Evolutionary conservation across 2,113 vertebrate genomes (phyloP), one percentile per base, ranked within the genome.

Genomic region (Vicugna pacos): DNA sequence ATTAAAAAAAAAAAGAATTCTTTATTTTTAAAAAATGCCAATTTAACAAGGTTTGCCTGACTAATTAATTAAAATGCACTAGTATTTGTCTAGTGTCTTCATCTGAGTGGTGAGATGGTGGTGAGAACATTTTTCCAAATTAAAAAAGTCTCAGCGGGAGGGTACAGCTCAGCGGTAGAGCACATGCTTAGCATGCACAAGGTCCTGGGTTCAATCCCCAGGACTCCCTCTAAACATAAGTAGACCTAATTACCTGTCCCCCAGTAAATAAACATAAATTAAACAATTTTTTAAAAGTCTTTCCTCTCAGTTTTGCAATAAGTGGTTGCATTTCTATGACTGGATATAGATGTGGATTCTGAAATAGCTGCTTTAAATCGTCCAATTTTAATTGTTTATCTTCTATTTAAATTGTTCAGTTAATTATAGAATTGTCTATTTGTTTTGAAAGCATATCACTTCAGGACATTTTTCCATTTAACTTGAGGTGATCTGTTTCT

Each of bases 291-390:
- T 42, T 42, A 80, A 79, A 73, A 80, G 26, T 64, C 22, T 73
- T 20, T 62, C 9, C 9, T 67, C 24, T 79, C 62, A 50, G n/a
- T 96, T 95, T 94, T 91, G 24, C 58, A 93, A 89, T 91, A 89
- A 92, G 84, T 8, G 8, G 12, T 80, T 28, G 32, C 6, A 42
- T 58, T 56, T 77, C 9, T 13, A 2, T n/a, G 38, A 65, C 64
- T 52, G 1, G 32, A 60, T 67, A 22, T 7, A 62, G 4, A 13
- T 46, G 19, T 65, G 38, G 69, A 42, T 77, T 89, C 73, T 87
- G 65, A 48, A 35, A 52, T 0, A 65, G 46, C 24, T 48, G 22
- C 48, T 89, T 87, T 64, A 72, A 52, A 76, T 42, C 8, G 46
- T 62, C 19, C 38, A 48, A 60, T 32, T 95, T 64, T 65, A 90